A percentile compares a stretch with the other conserved stretches of the same genome.
Conservation (phyloP, 2,797 vertebrate genomes). For the Manis crassicaudata region DNA sequence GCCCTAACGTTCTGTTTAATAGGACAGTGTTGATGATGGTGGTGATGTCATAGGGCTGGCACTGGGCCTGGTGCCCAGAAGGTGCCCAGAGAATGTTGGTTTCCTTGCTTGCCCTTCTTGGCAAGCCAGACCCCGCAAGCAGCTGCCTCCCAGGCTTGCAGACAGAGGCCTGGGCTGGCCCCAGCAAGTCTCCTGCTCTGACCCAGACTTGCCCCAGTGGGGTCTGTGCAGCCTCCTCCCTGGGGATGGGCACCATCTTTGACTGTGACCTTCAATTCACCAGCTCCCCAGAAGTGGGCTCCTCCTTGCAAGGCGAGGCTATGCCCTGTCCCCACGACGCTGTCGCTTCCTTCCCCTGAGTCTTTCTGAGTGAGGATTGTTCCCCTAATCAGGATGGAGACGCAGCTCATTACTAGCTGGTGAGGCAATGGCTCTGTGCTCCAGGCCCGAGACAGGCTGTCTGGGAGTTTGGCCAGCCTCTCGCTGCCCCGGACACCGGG, state of each 20-base stretch:
- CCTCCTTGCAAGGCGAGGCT: constrained; percentile 56
- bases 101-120: constrained; percentile 30
- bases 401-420: constrained; percentile 78
- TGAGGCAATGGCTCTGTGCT: constrained; percentile 79
- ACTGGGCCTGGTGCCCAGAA: not conserved
- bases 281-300: constrained; percentile 40
- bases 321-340: constrained; percentile 58
- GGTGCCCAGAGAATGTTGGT: not conserved
- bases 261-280: constrained; percentile 29
- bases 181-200: not conserved
- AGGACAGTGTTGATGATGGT: not conserved
- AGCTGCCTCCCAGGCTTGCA: not conserved
- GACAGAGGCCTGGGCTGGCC: not conserved
- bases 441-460: constrained; percentile 78
- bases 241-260: not conserved
- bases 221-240: not conserved
- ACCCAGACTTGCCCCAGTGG: constrained; percentile 27
- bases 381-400: constrained; percentile 81
- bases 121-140: not conserved
- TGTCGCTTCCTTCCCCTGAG: constrained; percentile 69
- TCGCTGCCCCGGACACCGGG: constrained; percentile 70
- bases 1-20: not conserved
- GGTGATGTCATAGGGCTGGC: not conserved
- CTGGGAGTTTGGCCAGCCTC: constrained; percentile 78
- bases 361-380: constrained; percentile 74